phyloP scores from a whole-genome alignment of 2,888 invertebrate species.

The Thyatira batis region DNA sequence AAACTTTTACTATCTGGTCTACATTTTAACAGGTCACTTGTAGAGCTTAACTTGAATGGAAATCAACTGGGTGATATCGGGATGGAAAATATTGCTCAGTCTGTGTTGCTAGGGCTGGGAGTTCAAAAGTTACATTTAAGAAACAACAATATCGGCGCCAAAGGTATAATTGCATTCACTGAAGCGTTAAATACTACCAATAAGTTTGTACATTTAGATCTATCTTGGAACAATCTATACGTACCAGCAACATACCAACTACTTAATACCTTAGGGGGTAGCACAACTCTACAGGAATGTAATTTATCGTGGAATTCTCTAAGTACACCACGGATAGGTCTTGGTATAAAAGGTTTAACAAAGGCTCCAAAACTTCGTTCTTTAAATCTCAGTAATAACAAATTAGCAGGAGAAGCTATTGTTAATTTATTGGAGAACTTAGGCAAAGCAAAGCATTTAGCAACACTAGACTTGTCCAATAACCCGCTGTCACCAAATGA shows the following conservation, averaged over 20 bases:
- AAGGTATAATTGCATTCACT: constrained; percentile 38
- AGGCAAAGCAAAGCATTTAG: constrained; percentile 43
- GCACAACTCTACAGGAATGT: constrained; percentile 41
- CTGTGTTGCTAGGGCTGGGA: constrained; percentile 41
- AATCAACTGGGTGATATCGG: constrained; percentile 55
- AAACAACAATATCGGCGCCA: constrained; percentile 50
- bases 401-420: constrained; percentile 44
- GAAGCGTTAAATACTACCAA: constrained; percentile 54
- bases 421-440: constrained; percentile 30
- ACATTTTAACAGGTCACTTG: constrained; percentile 38
- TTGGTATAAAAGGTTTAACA: constrained; percentile 38
- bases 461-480: constrained; percentile 52
- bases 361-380: constrained; percentile 38
- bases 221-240: constrained; percentile 62
- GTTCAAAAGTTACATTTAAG: constrained; percentile 52
- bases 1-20: constrained; percentile 40
- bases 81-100: constrained; percentile 39
- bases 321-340: constrained; percentile 38
- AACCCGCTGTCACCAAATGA: constrained; percentile 56
- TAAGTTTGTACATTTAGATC: constrained; percentile 47
- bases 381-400: constrained; percentile 58
- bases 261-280: constrained; percentile 45
- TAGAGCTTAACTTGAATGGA: constrained; percentile 44
- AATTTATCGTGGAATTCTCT: constrained; percentile 62
- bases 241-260: constrained; percentile 37